Percentiles rank a stretch among this genome's conserved stretches.
phyloP scores from a whole-genome alignment of 2,113 vertebrate species.

The Neodon shergylaensis region DNA sequence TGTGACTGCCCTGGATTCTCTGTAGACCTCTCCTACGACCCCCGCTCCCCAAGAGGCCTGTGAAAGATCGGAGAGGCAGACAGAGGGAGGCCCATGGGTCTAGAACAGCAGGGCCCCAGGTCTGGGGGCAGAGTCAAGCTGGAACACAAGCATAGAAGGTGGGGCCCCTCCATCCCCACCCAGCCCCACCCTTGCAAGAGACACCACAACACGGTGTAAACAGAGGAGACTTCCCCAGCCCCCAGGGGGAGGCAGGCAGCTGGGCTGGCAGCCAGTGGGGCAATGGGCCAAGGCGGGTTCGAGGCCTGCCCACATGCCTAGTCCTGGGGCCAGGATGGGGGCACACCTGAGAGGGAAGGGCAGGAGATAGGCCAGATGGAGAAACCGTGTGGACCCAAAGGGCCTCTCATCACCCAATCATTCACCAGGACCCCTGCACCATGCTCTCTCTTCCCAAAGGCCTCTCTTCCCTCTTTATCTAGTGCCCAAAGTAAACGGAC shows the following conservation, averaged over 20 bases:
- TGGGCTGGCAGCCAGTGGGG: conserved; percentile 78
- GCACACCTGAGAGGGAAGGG: conserved; percentile 64
- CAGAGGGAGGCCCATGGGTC: conserved; percentile 74
- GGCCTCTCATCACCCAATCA: conserved; percentile 8
- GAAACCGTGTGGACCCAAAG: conserved; percentile 23
- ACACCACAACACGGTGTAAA: conserved; percentile 85
- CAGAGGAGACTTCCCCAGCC: conserved; percentile 82
- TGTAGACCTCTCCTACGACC: conserved; percentile 20
- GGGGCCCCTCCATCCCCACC: conserved; percentile 79
- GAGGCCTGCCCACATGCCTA: conserved; percentile 81
- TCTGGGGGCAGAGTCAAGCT: conserved; percentile 76
- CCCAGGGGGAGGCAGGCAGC: conserved; percentile 78
- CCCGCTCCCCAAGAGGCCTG: conserved; percentile 60
- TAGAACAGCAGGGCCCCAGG: conserved; percentile 76
- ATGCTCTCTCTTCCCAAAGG: neutral
- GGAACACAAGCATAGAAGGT: conserved; percentile 76
- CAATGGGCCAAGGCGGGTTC: conserved; percentile 80
- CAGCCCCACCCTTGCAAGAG: conserved; percentile 79
- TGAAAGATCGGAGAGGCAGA: conserved; percentile 72
- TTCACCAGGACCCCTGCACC: neutral
- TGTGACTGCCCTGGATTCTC: conserved; percentile 18
- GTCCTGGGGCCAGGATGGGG: conserved; percentile 76
- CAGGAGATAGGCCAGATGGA: conserved; percentile 45
- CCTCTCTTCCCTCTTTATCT: neutral
- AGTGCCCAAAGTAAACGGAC: neutral